Evolutionary conservation across 2,113 vertebrate species (phyloP).

Genomic region (Lagopus leucura): DNA sequence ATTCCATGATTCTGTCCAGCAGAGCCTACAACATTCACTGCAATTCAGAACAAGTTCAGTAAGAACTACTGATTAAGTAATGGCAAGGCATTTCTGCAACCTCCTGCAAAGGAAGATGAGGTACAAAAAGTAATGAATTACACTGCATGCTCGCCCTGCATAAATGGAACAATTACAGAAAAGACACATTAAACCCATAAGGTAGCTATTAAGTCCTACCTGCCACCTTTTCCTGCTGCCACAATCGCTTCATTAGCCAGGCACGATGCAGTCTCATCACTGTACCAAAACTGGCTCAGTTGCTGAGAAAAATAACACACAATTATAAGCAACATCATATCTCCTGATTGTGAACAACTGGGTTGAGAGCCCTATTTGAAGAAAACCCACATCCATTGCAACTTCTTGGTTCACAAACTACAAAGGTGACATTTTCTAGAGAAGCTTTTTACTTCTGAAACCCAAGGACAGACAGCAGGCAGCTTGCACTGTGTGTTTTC

Average conservation of each 20-base stretch:
- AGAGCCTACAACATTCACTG: neutral
- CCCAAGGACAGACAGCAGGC: neutral
- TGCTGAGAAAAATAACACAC: conserved; percentile 70
- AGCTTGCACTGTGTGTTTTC: neutral
- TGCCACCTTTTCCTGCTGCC: conserved; percentile 88
- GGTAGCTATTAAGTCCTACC: conserved; percentile 73
- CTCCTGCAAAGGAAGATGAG: neutral
- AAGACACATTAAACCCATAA: neutral
- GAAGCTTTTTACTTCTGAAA: neutral
- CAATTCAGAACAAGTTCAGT: neutral
- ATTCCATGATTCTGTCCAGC: neutral
- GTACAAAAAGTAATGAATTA: neutral
- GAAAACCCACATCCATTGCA: neutral
- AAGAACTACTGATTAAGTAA: neutral
- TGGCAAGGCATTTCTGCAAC: neutral
- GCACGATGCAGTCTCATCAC: conserved; percentile 82
- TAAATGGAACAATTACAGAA: neutral
- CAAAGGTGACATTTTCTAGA: neutral
- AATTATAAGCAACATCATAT: neutral
- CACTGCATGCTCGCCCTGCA: neutral
- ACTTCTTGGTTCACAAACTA: neutral
- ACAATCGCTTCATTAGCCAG: conserved; percentile 84
- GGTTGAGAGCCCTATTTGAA: neutral
- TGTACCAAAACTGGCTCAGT: conserved; percentile 99
- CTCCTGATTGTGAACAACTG: neutral